Evolutionary conservation across 2,888 invertebrate species (phyloP), one percentile per base, ranked within the genome.

Genomic region (Tiliacea citrago): DNA sequence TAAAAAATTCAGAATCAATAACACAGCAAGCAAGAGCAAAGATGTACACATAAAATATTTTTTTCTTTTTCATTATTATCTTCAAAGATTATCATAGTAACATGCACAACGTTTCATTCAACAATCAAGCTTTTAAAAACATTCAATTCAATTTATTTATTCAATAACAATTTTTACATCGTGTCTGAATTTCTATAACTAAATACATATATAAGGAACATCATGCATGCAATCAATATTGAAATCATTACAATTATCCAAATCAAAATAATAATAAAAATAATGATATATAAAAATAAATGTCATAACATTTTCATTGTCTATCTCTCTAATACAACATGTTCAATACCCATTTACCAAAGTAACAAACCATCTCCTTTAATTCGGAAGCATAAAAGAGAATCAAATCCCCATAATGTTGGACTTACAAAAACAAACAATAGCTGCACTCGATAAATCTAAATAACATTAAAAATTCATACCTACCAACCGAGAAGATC

Each of bases 391-490:
- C 4, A 65, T 61, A 61, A 66, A 60, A 65, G 53, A 66, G n/a
- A 58, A 63, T 35, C 60, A n/a, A 53, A 63, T 21, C 35, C 39
- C 16, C 9, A 13, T 60, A 67, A 63, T 47, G 58, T 61, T 57
- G 7, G 1, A 70, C 53, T 71, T 35, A 35, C 53, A 60, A 70
- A 79, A 71, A 75, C 68, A 75, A 79, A 77, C 68, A 79, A 68
- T 21, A 67, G 42, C 35, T 75, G n/a, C 71, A 81, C 65, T 77
- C 73, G 72, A 81, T 87, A 88, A 89, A 89, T 88, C 81, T 77
- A 77, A 86, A 84, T 65, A 76, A 82, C 75, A 91, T 92, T 89
- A 92, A 91, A 92, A 90, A 92, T 92, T 92, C 91, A 92, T 92
- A 83, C 82, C 53, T 74, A 62, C 77, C 83, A 60, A 82, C 80